A percentile compares a stretch with the other conserved stretches of the same genome.
Conservation (phyloP, 2,888 invertebrate species). For the Archaeoteleia sp. region DNA sequence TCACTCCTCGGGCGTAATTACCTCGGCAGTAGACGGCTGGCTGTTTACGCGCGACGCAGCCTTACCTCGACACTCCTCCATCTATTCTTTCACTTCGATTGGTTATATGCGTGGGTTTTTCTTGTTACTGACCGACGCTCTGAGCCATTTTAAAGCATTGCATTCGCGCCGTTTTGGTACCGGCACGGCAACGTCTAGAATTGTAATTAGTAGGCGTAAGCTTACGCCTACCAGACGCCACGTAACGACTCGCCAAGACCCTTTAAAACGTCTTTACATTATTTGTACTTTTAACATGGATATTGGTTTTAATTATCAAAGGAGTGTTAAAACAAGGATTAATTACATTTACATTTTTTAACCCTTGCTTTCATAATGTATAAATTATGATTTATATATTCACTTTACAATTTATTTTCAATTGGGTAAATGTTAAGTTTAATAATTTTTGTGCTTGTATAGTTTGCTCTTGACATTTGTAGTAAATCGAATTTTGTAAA, state of each 20-base stretch:
- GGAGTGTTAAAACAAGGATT: too few relatives aligned
- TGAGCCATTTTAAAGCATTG: slow-evolving; percentile 40
- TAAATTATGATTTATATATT: too few relatives aligned
- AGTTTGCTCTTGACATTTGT: too few relatives aligned
- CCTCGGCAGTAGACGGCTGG: slow-evolving; percentile 60
- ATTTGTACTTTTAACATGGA: too few relatives aligned
- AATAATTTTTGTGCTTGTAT: too few relatives aligned
- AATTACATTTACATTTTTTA: too few relatives aligned
- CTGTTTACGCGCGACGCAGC: slow-evolving; percentile 46
- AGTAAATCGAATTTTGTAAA: too few relatives aligned
- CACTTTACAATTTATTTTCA: too few relatives aligned
- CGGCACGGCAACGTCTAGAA: slow-evolving; percentile 69
- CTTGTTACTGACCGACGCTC: slow-evolving; percentile 58
- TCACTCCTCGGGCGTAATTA: slow-evolving; percentile 70
- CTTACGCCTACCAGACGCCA: slow-evolving; percentile 71
- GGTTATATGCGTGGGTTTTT: slow-evolving; percentile 71
- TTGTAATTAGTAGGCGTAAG: slow-evolving; percentile 74
- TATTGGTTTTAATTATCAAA: too few relatives aligned
- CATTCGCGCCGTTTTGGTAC: slow-evolving; percentile 50
- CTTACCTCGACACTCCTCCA: slow-evolving; percentile 45
- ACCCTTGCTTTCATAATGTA: too few relatives aligned
- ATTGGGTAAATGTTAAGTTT: too few relatives aligned
- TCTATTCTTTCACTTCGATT: slow-evolving; percentile 66
- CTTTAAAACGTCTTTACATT: too few relatives aligned
- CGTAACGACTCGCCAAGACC: slow-evolving; percentile 32